A percentile compares a stretch with the other conserved stretches of the same genome.
Conservation (phyloP, 2,113 vertebrate genomes). For the Callipepla californica region DNA sequence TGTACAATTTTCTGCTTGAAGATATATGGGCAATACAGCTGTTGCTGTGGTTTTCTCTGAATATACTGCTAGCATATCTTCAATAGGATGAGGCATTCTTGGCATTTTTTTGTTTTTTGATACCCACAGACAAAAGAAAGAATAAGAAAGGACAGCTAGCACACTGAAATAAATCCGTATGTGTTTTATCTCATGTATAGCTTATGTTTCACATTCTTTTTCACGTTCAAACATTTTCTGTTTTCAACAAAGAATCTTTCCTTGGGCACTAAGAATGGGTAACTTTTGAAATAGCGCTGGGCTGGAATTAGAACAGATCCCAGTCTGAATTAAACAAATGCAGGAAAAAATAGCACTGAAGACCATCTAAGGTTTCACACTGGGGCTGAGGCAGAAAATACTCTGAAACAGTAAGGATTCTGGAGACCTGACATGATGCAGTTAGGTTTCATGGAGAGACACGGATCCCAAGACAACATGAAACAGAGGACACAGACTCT, state of each 20-base stretch:
- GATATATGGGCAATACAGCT: conserved; percentile 34
- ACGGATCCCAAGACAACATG: background rate
- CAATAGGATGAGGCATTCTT: background rate
- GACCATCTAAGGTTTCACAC: background rate
- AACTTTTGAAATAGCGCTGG: background rate
- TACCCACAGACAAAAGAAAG: background rate
- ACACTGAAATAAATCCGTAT: background rate
- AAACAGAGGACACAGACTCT: background rate
- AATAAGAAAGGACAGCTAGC: background rate
- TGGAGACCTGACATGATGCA: background rate
- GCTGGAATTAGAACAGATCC: background rate
- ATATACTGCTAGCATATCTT: background rate
- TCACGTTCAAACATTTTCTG: background rate
- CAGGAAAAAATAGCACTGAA: background rate
- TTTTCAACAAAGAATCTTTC: background rate
- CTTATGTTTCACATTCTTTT: background rate
- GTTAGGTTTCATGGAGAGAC: background rate
- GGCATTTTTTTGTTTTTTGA: conserved; percentile 11
- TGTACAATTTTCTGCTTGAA: conserved; percentile 65
- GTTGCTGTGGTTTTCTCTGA: background rate
- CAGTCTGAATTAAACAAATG: background rate
- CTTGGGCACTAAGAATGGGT: accelerated
- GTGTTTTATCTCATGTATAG: background rate
- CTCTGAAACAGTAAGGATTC: background rate
- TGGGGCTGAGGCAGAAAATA: background rate